These are phyloP conservation scores for Mus spretus DNA, from an alignment of 2,797 vertebrate species.

Conservation along the genomic window DNA sequence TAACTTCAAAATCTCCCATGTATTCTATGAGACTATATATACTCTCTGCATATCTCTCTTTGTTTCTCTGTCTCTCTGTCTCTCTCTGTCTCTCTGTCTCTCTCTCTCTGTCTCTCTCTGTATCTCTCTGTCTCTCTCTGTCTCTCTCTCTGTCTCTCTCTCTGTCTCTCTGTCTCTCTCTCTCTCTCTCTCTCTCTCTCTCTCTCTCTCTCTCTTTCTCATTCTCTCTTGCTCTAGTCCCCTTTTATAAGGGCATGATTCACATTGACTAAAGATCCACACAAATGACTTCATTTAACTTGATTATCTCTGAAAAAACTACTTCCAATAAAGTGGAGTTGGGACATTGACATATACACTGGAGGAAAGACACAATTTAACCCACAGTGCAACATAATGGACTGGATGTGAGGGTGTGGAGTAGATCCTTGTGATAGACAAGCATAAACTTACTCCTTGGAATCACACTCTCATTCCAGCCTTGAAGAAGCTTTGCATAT, in stretches of 20 bases:
- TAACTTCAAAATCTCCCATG: neutral
- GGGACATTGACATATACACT: neutral
- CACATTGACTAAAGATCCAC: neutral
- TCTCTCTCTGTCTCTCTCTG: too few relatives aligned
- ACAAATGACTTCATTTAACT: neutral
- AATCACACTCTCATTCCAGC: neutral
- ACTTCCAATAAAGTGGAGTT: neutral
- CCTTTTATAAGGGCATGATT: neutral
- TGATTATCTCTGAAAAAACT: neutral
- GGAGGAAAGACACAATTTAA: neutral
- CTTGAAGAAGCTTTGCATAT: neutral
- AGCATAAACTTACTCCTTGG: neutral
- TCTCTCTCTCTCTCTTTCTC: too few relatives aligned
- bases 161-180: neutral
- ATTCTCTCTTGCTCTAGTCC: too few relatives aligned
- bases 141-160: too few relatives aligned
- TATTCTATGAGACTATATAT: neutral
- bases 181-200: neutral
- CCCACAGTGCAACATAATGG: fast-evolving
- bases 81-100: neutral
- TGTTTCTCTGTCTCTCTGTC: fast-evolving
- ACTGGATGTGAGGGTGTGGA: neutral
- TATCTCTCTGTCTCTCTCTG: neutral
- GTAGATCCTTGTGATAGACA: neutral
- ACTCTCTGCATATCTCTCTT: fast-evolving